Evolutionary conservation across 2,797 vertebrate species (phyloP).

Genomic region (Florisuga fusca): DNA sequence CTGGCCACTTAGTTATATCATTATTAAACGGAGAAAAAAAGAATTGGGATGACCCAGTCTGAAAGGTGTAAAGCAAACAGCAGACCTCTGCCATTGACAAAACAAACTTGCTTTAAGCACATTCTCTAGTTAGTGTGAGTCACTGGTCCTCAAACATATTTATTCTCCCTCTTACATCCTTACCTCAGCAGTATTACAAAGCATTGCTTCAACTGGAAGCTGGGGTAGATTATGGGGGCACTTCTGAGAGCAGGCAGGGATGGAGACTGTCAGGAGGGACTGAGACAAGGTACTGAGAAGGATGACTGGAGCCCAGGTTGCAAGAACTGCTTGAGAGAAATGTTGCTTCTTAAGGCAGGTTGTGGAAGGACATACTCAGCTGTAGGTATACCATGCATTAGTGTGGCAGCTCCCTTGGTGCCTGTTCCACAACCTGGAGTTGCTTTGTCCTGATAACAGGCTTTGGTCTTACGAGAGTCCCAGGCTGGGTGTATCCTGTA

Average conservation of each 20-base stretch:
- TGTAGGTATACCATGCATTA: neutral
- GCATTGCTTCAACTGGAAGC: neutral
- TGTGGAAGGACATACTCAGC: neutral
- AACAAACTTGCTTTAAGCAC: neutral
- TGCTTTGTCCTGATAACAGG: neutral
- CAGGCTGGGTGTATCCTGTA: neutral
- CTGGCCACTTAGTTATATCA: neutral
- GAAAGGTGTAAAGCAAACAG: neutral
- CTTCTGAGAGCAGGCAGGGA: neutral
- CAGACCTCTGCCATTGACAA: neutral
- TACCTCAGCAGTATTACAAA: neutral
- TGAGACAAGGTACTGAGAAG: neutral
- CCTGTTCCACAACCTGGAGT: neutral
- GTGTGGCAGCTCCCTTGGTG: neutral
- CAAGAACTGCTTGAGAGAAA: neutral
- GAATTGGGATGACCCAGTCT: neutral
- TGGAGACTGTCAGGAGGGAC: neutral
- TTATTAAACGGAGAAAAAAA: slow-evolving; percentile 22
- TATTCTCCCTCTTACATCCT: neutral
- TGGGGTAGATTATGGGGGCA: neutral
- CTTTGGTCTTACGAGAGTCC: neutral
- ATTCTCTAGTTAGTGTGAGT: neutral
- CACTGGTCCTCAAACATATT: neutral
- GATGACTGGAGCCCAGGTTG: neutral
- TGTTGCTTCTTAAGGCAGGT: neutral